Evolutionary conservation across 2,888 invertebrate genomes (phyloP), one percentile per base, ranked within the genome.

Genomic region (Drosophila aldrichi): DNA sequence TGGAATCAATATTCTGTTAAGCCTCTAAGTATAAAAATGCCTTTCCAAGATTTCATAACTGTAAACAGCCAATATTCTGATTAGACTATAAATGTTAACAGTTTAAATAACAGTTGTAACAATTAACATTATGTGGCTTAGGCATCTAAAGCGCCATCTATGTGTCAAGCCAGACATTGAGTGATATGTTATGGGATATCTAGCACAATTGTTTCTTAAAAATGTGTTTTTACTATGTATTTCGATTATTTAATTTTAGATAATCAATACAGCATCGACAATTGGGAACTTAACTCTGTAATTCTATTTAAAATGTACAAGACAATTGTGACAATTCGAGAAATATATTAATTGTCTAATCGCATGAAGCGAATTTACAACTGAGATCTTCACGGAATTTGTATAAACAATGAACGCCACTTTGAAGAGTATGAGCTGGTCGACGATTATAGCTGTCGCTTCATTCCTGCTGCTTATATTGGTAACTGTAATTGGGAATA

Each of bases 401-500:
- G 18, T 43, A 29, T 70, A 52, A 54, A 81, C 77, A 25, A 84
- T 91, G 66, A 81, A 84, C 40, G 70, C 88, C 4, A 79, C 88
- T 51, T 67, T 89, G 34, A 68, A 80, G 36, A 88, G 70, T 55
- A 90, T 91, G 88, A 95, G 95, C 70, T 94, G 96, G 92, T 95
- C 95, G 5, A 91, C 88, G 64, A 81, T 82, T 16, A 73, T 92
- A 59, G 94, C 95, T 46, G 95, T 95, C 64, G 94, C 94, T 57
- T 92, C 96, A 64, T 93, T 96, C 72, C 95, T 95, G 89, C 91
- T 96, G 65, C 93, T 96, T 40, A 96, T 96, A 83, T 94, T 96
- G 25, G 95, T 96, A 66, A 96, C 96, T 4, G 95, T 96, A 61
- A 94, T 97, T 64, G 98, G 98, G 68, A 98, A 98, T 93, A 96